Conservation (phyloP, 1,140 invertebrate genomes). For the Asbolus verrucosus region DNA sequence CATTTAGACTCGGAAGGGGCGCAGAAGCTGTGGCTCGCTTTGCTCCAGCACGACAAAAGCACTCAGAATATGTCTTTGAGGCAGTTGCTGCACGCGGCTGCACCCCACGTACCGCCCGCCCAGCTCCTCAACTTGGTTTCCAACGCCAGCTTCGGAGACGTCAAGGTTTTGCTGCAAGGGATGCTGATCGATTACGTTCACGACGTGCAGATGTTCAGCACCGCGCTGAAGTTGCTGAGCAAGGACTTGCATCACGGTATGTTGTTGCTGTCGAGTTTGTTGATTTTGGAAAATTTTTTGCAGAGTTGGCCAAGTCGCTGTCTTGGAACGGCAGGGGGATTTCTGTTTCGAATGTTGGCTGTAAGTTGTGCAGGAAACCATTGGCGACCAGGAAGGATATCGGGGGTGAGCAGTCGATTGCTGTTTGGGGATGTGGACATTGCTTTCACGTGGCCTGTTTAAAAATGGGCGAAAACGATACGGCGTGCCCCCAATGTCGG, state of each 20-base stretch:
- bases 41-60: conserved; percentile 63
- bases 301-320: conserved; percentile 61
- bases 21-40: conserved; percentile 66
- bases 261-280: conserved; percentile 18
- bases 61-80: conserved; percentile 62
- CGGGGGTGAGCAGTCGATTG: conserved; percentile 50
- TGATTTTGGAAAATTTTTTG: conserved; percentile 56
- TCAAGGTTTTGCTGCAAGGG: conserved; percentile 67
- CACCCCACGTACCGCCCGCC: conserved; percentile 68
- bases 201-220: conserved; percentile 65
- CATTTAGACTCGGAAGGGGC: conserved; percentile 62
- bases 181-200: conserved; percentile 67
- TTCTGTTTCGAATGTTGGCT: conserved; percentile 53
- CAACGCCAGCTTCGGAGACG: conserved; percentile 67
- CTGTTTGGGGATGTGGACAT: conserved; percentile 62
- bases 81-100: conserved; percentile 67
- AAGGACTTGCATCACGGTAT: conserved; percentile 65
- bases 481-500: conserved; percentile 59
- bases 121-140: conserved; percentile 67
- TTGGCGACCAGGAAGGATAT: conserved; percentile 48
- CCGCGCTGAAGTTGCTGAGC: conserved; percentile 62
- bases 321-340: conserved; percentile 55
- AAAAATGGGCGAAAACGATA: conserved; percentile 51
- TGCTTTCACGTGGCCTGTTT: conserved; percentile 60
- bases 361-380: conserved; percentile 59